Conservation (phyloP, 2,797 vertebrate genomes). For the Vultur gryphus region DNA sequence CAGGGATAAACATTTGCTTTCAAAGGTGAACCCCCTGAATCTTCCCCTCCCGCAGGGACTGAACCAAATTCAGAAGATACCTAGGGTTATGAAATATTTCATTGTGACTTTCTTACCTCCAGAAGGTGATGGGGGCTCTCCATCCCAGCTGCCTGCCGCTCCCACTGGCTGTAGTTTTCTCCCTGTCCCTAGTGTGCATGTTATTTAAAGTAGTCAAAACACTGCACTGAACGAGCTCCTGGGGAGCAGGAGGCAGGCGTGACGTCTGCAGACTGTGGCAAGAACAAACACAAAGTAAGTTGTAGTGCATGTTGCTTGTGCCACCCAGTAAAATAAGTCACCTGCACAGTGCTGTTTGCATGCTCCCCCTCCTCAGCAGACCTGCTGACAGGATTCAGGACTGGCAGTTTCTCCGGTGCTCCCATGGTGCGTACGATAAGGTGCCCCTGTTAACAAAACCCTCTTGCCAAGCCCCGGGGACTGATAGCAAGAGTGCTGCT, state of each 20-base stretch:
- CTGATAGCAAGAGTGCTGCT: neutral
- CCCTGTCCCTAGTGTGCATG: neutral
- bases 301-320: neutral
- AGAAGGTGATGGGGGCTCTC: neutral
- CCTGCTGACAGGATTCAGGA: neutral
- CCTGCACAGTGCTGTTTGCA: neutral
- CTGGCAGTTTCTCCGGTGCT: neutral
- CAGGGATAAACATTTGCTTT: neutral
- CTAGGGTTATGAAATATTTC: neutral
- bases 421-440: neutral
- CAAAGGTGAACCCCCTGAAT: neutral
- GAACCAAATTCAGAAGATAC: neutral
- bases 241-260: neutral
- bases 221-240: neutral
- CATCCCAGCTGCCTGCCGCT: neutral
- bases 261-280: fast-evolving
- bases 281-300: neutral
- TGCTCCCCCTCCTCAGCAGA: neutral
- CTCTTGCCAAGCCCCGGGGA: neutral
- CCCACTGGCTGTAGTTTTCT: neutral
- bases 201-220: neutral
- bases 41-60: neutral
- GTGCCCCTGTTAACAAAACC: neutral
- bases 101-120: neutral
- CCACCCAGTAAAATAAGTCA: neutral